Evolutionary conservation across 1,140 invertebrate species (phyloP).

Genomic region (Pomacea maculata): DNA sequence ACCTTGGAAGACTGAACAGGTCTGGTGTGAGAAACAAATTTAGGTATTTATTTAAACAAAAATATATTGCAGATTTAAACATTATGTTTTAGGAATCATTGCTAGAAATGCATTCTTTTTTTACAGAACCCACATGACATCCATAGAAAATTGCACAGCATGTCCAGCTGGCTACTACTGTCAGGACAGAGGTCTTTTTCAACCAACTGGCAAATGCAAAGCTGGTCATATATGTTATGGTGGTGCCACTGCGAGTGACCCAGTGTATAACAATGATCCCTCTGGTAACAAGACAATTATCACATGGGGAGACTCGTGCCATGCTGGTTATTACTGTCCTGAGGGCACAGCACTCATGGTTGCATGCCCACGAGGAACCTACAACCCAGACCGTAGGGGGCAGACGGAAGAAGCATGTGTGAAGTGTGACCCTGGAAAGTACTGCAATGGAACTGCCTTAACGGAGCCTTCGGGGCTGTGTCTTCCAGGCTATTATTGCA

Average conservation of each 20-base stretch:
- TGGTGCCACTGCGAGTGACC: constrained; percentile 49
- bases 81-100: too few relatives aligned
- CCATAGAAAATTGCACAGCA: constrained; percentile 47
- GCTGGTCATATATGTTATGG: constrained; percentile 62
- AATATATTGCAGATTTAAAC: too few relatives aligned
- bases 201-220: constrained; percentile 52
- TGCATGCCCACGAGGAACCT: constrained; percentile 58
- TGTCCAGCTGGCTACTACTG: constrained; percentile 60
- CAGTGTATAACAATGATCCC: constrained; percentile 59
- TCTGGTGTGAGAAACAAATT: too few relatives aligned
- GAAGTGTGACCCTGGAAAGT: constrained; percentile 58
- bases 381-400: constrained; percentile 51
- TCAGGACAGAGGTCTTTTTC: constrained; percentile 48
- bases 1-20: too few relatives aligned
- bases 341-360: constrained; percentile 48
- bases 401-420: constrained; percentile 45
- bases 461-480: constrained; percentile 50
- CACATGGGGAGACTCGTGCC: constrained; percentile 57
- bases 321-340: constrained; percentile 41
- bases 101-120: not conserved
- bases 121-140: constrained; percentile 50
- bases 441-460: constrained; percentile 55
- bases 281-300: constrained; percentile 55
- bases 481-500: constrained; percentile 57
- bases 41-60: too few relatives aligned